A percentile compares a stretch with the other conserved stretches of the same genome.
Evolutionary conservation across 2,797 vertebrate genomes (phyloP).

Genomic region (Dipus sagitta): DNA sequence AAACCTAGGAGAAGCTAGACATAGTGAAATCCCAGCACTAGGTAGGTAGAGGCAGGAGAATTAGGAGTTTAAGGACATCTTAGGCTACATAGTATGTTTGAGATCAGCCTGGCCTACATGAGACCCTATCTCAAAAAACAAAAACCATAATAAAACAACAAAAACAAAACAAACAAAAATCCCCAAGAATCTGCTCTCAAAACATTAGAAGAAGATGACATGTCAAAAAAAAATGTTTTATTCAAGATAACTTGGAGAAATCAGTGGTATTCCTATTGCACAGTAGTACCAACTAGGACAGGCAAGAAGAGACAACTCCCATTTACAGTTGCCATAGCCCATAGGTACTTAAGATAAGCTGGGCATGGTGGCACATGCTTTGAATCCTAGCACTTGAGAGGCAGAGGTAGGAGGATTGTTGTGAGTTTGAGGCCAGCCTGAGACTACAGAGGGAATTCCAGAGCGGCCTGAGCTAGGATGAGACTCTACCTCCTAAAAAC

Average conservation of each 20-base stretch:
- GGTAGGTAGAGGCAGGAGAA: neutral
- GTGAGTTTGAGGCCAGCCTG: too few species aligned
- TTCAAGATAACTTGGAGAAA: neutral
- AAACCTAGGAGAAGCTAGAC: neutral
- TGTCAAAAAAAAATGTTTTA: neutral
- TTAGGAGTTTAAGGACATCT: neutral
- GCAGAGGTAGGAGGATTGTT: too few species aligned
- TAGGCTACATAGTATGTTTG: neutral
- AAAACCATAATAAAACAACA: neutral
- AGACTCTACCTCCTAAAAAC: too few species aligned
- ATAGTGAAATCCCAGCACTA: neutral
- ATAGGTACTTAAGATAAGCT: neutral
- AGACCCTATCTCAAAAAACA: neutral
- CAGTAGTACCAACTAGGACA: neutral
- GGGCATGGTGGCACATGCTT: too few species aligned
- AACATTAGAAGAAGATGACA: neutral
- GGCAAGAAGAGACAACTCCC: neutral
- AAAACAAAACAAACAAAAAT: fast-evolving
- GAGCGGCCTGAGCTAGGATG: too few species aligned
- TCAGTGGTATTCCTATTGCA: neutral
- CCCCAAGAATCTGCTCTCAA: neutral
- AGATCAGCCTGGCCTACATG: neutral
- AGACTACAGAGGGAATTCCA: too few species aligned
- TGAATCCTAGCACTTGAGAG: neutral
- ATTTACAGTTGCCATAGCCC: neutral